phyloP scores from a whole-genome alignment of 2,888 invertebrate species.

The Hecatera dysodea region DNA sequence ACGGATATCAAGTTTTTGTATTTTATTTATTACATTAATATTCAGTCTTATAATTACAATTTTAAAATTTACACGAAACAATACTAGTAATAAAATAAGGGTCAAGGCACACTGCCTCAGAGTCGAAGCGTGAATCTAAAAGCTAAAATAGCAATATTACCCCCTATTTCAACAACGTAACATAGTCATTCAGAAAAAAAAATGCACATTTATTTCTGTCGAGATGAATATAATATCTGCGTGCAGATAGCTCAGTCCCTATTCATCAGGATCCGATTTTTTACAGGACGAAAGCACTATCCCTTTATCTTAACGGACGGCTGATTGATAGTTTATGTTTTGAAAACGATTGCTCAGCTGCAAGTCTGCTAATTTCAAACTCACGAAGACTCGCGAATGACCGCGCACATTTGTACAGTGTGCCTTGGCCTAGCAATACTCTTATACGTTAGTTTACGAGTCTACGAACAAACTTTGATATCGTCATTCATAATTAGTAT shows the following conservation, averaged over 20 bases:
- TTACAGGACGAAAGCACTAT: no score
- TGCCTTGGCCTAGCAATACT: neutral
- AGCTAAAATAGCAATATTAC: neutral
- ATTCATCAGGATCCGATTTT: no score
- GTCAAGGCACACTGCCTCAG: neutral
- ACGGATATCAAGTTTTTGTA: neutral
- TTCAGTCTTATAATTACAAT: conserved; percentile 10
- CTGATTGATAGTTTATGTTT: no score
- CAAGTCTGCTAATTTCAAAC: no score
- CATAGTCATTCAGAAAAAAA: no score
- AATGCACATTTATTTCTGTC: neutral
- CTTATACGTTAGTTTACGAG: neutral
- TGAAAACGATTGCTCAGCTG: no score
- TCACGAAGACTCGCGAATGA: neutral
- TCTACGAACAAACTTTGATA: neutral
- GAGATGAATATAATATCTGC: neutral
- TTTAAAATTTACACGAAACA: neutral
- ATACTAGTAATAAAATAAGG: neutral
- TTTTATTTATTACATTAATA: conserved; percentile 5
- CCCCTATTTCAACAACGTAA: neutral
- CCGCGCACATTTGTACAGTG: neutral
- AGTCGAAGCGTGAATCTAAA: neutral
- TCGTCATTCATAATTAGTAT: neutral
- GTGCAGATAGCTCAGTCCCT: no score
- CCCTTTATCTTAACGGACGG: no score